Percentiles rank a stretch among this genome's conserved stretches.
Evolutionary conservation across 2,113 vertebrate species (phyloP).

Genomic region (Epinephelus cyanopodus): DNA sequence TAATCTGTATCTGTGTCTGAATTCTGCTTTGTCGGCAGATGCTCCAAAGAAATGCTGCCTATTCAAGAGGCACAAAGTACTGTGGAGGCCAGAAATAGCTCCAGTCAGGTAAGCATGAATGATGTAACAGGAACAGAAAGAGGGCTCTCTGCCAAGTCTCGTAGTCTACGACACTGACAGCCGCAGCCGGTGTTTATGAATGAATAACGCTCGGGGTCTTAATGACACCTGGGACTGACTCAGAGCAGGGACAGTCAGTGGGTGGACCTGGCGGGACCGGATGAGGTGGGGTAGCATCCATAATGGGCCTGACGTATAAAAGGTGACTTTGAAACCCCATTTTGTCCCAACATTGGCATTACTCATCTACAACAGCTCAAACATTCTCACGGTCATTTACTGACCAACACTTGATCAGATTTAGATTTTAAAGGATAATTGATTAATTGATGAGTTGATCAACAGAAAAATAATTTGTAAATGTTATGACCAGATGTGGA

Average conservation of each 20-base stretch:
- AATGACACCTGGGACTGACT: slow-evolving; percentile 67
- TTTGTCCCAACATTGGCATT: not conserved
- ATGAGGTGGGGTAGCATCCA: slow-evolving; percentile 39
- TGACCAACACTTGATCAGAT: not conserved
- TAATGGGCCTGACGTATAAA: slow-evolving; percentile 28
- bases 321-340: slow-evolving; percentile 50
- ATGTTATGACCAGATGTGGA: too few species aligned
- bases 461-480: too few species aligned
- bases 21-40: slow-evolving; percentile 71
- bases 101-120: slow-evolving; percentile 80
- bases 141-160: slow-evolving; percentile 73
- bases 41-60: slow-evolving; percentile 67
- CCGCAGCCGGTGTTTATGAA: slow-evolving; percentile 78
- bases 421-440: not conserved
- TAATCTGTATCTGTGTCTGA: slow-evolving; percentile 55
- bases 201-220: slow-evolving; percentile 66
- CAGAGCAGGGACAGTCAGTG: slow-evolving; percentile 55
- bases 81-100: slow-evolving; percentile 79
- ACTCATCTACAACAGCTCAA: not conserved
- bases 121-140: slow-evolving; percentile 75
- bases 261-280: slow-evolving; percentile 46
- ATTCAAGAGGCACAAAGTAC: slow-evolving; percentile 66
- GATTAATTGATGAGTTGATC: too few species aligned
- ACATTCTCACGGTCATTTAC: not conserved
- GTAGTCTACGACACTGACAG: slow-evolving; percentile 71